Base-by-base conservation (phyloP, 1,140 invertebrate genomes). In the Heliconius hewitsoni region DNA sequence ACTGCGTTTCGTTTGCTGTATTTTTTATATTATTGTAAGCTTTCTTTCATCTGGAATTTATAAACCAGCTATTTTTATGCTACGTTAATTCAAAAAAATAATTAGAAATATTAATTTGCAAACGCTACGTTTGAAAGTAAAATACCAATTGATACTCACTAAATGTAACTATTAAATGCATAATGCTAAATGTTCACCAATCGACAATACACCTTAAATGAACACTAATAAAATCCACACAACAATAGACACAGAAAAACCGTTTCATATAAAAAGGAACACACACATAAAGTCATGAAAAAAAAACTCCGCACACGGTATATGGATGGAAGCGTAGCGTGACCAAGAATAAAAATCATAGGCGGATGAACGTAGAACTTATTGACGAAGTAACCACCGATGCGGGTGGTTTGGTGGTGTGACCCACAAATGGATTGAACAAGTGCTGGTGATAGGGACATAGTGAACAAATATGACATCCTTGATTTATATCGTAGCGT, bases 291-390 rank as follows among this genome's bases (percentile, higher is more conserved):
- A 76, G 50, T 57, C 72, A 78, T 79, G 78, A 86, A 91, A 93
- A 88, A 83, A 91, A 93, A 88, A 83, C 87, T 85, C 80, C 86
- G 85, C 86, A 90, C 86, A 88, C 85, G 81, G 81, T 73, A 76
- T 73, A 80, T 71, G 74, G 76, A 83, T 82, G 46, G 75, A 88
- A 90, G 78, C 89, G 89, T 87, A 93, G 89, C 93, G 89, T 93
- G 91, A 93, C 92, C 80, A 46, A 76, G 88, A 86, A 93, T 94
- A 94, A 94, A 94, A 94, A 91, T 92, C 85, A 91, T 92, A 85
- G 82, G 78, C 90, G 80, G 78, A 78, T 80, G 81, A 85, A 80
- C 82, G 76, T 76, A 78, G 85, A 85, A 83, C 86, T 89, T 91
- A 94, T 93, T 93, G 90, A 89, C 85, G 84, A 87, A 89, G 81